Conservation (phyloP, 2,797 vertebrate genomes). For the Urocyon cinereoargenteus region DNA sequence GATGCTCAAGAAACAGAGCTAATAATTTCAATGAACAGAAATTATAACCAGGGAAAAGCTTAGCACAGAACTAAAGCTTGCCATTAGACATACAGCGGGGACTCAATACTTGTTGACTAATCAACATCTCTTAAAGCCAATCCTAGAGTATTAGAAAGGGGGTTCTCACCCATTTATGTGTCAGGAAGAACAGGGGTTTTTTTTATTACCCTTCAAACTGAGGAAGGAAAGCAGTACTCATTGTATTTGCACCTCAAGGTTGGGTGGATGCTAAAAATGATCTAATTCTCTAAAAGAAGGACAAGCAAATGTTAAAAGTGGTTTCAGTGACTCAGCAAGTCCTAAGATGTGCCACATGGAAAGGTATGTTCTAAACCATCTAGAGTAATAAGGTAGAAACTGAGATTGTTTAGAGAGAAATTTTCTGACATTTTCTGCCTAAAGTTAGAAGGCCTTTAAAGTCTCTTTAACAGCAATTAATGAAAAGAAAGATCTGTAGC, state of each 20-base stretch:
- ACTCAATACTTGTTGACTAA: conserved; percentile 17
- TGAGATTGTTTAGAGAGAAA: neutral
- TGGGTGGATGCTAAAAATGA: conserved; percentile 24
- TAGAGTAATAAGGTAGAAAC: neutral
- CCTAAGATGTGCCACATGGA: neutral
- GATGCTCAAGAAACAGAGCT: neutral
- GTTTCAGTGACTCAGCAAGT: neutral
- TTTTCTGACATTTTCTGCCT: neutral
- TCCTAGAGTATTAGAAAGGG: neutral
- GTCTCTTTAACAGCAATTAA: conserved; percentile 44
- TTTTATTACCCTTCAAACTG: conserved; percentile 4
- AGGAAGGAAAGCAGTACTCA: conserved; percentile 58
- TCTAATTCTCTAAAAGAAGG: conserved; percentile 12
- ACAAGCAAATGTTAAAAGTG: conserved; percentile 27
- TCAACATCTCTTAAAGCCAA: neutral
- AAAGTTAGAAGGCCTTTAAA: conserved; percentile 38
- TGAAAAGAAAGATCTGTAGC: neutral
- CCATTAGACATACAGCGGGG: neutral
- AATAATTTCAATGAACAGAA: conserved; percentile 35
- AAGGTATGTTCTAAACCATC: neutral
- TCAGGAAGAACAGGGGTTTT: conserved; percentile 26
- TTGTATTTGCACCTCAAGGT: conserved; percentile 6
- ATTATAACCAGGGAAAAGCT: conserved; percentile 51
- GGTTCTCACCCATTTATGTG: neutral
- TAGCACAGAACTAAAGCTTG: conserved; percentile 16